Base-by-base conservation (phyloP, 2,797 vertebrate species). In the Centroberyx gerrardi region DNA sequence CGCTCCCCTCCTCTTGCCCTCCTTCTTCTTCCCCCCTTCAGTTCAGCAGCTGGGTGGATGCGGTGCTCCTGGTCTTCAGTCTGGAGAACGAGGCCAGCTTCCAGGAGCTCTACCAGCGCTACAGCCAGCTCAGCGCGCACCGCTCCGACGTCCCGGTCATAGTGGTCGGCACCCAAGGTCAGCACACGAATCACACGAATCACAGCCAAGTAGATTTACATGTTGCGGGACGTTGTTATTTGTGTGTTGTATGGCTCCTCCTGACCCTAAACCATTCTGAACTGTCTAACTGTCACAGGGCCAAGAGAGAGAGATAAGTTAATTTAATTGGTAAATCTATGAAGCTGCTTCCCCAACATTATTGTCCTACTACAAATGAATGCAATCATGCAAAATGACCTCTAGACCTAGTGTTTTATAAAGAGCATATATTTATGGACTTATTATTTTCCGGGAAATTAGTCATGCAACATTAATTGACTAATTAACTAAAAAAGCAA, bases 1-100 rank as follows among this genome's bases (percentile, higher is more conserved):
- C 15, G 1, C 22, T 8, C 44, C 13, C 5, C 52, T 58, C 56
- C 58, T 13, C 70, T 6, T 59, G n/a, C 52, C 28, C 8, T 52
- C 22, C 22, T 22, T 22, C 22, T 40, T 22, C 13, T 5, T 63
- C 28, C 2, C 36, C 64, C 54, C 59, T 90, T 31, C 93, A 98
- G 98, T 98, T 99, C 91, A 94, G 96, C 92, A 95, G 94, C 93
- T 99, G 98, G 98, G 96, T 96, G 2, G 98, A 99, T 46, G 97
- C 96, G 0, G 95, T 98, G 74, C 95, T 99, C 87, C 95, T 99
- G 80, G 97, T 99, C 86, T 99, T 99, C 88, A 99, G 98, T 80
- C 92, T 99, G 95, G 98, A 99, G 91, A 97, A 97, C 0, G 97
- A 99, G 87, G 91, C 92, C 89, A 99, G 97, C 74, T 99, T 99